Evolutionary conservation across 2,113 vertebrate genomes (phyloP).

Genomic region (Cinclus cinclus): DNA sequence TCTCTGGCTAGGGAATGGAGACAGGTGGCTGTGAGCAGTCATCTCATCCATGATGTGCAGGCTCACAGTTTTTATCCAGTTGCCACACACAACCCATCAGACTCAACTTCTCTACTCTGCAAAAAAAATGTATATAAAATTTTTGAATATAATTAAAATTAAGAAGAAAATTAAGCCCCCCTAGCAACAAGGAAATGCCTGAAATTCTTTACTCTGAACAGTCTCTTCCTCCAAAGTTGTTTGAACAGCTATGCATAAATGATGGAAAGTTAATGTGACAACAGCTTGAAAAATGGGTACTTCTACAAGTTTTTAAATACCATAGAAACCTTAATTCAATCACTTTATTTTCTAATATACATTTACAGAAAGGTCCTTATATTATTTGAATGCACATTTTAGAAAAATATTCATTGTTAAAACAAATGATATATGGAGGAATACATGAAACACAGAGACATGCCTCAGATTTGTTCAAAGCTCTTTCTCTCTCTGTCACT

Average conservation of each 20-base stretch:
- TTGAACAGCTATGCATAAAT: background rate
- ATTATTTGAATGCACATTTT: background rate
- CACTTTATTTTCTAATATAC: background rate
- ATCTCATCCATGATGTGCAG: no score
- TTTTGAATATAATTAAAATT: background rate
- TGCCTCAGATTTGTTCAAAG: background rate
- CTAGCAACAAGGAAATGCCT: background rate
- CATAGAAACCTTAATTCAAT: background rate
- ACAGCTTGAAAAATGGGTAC: background rate
- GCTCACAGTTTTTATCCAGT: no score
- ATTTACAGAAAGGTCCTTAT: background rate
- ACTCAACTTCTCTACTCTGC: background rate
- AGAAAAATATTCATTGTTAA: background rate
- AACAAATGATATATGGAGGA: background rate
- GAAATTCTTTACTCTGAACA: background rate
- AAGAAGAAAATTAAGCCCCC: background rate
- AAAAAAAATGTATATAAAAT: background rate
- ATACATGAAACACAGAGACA: background rate
- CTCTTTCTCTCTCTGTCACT: background rate
- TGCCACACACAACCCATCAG: no score
- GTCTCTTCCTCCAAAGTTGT: background rate
- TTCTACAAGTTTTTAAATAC: background rate
- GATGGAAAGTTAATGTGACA: background rate
- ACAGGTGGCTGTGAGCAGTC: no score
- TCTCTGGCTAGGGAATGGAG: no score